Conservation (phyloP, 1,140 invertebrate genomes). For the Bombus huntii region DNA sequence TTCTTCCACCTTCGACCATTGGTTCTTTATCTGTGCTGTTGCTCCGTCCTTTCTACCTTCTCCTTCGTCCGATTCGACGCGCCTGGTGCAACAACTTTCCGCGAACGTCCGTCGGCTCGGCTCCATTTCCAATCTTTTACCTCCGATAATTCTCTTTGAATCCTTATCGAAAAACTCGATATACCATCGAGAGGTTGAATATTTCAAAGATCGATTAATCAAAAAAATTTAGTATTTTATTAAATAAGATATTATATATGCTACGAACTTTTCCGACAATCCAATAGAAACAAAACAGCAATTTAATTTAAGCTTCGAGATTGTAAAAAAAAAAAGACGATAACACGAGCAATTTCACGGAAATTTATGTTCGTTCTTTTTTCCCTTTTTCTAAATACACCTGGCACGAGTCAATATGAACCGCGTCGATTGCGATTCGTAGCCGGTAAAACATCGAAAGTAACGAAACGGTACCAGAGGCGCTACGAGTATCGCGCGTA, state of each 20-base stretch:
- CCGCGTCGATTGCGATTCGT: not conserved
- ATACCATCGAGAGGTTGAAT: no score
- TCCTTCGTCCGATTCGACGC: not conserved
- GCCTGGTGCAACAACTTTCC: conserved; percentile 21
- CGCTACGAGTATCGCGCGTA: not conserved
- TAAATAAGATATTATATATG: not conserved
- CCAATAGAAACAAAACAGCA: not conserved
- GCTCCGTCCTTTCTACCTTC: not conserved
- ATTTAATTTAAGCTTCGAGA: not conserved
- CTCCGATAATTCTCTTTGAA: no score
- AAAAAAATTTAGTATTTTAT: no score
- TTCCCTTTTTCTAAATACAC: no score
- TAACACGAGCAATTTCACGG: not conserved
- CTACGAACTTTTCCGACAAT: not conserved
- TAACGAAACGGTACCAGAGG: not conserved
- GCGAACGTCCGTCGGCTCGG: not conserved
- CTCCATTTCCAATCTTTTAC: not conserved
- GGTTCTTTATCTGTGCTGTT: conserved; percentile 21
- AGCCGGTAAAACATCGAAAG: conserved; percentile 25
- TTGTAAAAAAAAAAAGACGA: not conserved
- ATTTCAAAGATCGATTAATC: no score
- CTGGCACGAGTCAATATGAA: not conserved
- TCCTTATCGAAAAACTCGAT: not conserved
- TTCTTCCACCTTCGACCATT: conserved; percentile 41
- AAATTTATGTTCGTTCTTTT: not conserved